phyloP scores from a whole-genome alignment of 1,140 invertebrate species.

The Ectropis grisescens region DNA sequence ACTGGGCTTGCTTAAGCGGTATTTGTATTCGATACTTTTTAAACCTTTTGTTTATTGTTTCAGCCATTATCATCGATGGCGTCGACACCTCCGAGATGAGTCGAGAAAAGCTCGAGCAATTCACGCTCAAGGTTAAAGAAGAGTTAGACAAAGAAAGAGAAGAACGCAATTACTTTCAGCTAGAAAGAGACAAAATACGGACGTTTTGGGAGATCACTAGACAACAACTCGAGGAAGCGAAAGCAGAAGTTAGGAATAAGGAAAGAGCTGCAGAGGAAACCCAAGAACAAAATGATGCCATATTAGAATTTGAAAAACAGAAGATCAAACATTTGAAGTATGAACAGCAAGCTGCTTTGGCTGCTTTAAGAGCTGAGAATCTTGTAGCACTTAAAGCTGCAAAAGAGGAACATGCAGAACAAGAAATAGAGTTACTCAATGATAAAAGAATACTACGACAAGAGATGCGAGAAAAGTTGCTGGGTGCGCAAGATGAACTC shows the following conservation, averaged over 20 bases:
- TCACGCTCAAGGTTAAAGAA: slow-evolving; percentile 88
- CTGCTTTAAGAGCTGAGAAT: slow-evolving; percentile 76
- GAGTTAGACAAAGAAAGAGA: slow-evolving; percentile 94
- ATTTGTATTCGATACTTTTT: too few relatives aligned
- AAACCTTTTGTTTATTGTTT: too few relatives aligned
- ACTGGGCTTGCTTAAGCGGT: too few relatives aligned
- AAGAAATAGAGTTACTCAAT: slow-evolving; percentile 82
- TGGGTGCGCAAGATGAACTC: slow-evolving; percentile 72
- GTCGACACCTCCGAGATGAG: slow-evolving; percentile 93
- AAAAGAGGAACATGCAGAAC: slow-evolving; percentile 73
- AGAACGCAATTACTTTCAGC: slow-evolving; percentile 95
- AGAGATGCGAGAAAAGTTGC: slow-evolving; percentile 80
- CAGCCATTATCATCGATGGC: slow-evolving; percentile 85
- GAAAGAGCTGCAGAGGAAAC: slow-evolving; percentile 91
- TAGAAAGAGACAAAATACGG: slow-evolving; percentile 94
- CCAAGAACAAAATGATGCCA: slow-evolving; percentile 87
- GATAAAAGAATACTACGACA: slow-evolving; percentile 85
- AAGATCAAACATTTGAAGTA: slow-evolving; percentile 94
- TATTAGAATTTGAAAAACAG: slow-evolving; percentile 91
- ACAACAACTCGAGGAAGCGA: slow-evolving; percentile 86
- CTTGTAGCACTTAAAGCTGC: slow-evolving; percentile 58
- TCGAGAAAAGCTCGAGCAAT: slow-evolving; percentile 92
- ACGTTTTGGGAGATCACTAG: slow-evolving; percentile 93
- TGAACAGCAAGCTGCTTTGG: slow-evolving; percentile 88
- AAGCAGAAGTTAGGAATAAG: slow-evolving; percentile 83